Evolutionary conservation across 2,113 vertebrate species (phyloP).

Genomic region (Spheniscus mendiculus): DNA sequence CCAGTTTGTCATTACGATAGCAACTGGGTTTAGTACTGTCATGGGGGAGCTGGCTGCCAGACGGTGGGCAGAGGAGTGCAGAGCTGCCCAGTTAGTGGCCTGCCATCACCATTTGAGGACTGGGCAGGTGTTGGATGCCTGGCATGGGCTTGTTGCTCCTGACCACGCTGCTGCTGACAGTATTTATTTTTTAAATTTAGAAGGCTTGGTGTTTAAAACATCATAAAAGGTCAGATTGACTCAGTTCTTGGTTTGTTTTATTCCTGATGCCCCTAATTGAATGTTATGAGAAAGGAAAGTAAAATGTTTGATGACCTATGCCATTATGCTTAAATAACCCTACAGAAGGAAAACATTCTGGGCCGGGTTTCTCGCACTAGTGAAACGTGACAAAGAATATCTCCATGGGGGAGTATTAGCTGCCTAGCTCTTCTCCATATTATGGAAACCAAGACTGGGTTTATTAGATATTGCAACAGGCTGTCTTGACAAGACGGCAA

Average conservation of each 20-base stretch:
- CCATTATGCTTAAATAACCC: not conserved
- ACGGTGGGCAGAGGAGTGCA: not conserved
- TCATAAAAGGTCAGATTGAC: not conserved
- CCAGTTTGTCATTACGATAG: not conserved
- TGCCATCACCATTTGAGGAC: not conserved
- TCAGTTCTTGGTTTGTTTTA: not conserved
- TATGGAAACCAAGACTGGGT: not conserved
- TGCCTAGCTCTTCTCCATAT: not conserved
- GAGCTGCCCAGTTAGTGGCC: not conserved
- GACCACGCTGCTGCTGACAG: not conserved
- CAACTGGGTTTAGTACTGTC: not conserved
- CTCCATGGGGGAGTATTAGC: not conserved
- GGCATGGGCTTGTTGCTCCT: not conserved
- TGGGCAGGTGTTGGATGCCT: not conserved
- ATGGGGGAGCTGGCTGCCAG: not conserved
- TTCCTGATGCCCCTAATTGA: not conserved
- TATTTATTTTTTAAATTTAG: not conserved
- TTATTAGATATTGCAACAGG: not conserved
- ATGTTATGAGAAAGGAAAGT: not conserved
- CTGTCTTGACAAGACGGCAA: not conserved
- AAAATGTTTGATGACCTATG: not conserved
- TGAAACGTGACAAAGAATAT: not conserved
- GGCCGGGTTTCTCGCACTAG: not conserved
- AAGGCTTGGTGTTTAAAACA: not conserved
- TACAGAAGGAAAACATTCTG: not conserved